Base-by-base conservation (phyloP, 1,140 invertebrate species). In the Drosophila sucinea region DNA sequence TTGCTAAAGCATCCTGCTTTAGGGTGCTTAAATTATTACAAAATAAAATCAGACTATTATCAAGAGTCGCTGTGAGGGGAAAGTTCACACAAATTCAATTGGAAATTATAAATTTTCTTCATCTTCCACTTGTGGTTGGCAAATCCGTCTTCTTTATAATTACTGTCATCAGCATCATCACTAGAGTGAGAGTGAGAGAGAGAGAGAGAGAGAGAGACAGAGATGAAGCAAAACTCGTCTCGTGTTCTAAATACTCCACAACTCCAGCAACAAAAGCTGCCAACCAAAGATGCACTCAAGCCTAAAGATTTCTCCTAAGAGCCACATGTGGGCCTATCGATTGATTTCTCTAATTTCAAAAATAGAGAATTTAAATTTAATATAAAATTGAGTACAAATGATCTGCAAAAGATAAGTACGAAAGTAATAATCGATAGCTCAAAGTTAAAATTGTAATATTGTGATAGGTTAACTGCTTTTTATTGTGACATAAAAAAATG, bases 111-210 rank as follows among this genome's bases (percentile, higher is more conserved):
- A 35, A 35, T 57, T 29, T 56, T 33, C 29, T 6, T 73, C 54
- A 2, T 2, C 10, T 38, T 7, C 10, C 33, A 3, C 44, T 35
- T 67, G 44, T 57, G 56, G 60, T 65, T 67, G 63, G 65, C 77
- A 89, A 89, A 87, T 87, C 83, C 83, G 84, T 89, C 84, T 87
- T 83, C 79, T 83, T 74, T 71, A 72, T 83, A 87, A 89, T 87
- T 80, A 82, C 84, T 83, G 84, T 80, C 83, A 83, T 79, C 79
- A 58, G 58, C 32, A n/a, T 64, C 65, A 71, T 77, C 56, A 71
- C 61, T 56, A 54, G 55, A 74, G 67, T 29, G n/a, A 66, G 35
- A 6, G 35, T 4, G 33, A 5, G 33, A 6, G 33, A 35, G 33
- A 35, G 33, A 35, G 33, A 35, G 33, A 6, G 33, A 6, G 33